These are phyloP conservation scores for Pomacea canaliculata DNA, from an alignment of 2,888 invertebrate genomes.

Conservation along the genomic window DNA sequence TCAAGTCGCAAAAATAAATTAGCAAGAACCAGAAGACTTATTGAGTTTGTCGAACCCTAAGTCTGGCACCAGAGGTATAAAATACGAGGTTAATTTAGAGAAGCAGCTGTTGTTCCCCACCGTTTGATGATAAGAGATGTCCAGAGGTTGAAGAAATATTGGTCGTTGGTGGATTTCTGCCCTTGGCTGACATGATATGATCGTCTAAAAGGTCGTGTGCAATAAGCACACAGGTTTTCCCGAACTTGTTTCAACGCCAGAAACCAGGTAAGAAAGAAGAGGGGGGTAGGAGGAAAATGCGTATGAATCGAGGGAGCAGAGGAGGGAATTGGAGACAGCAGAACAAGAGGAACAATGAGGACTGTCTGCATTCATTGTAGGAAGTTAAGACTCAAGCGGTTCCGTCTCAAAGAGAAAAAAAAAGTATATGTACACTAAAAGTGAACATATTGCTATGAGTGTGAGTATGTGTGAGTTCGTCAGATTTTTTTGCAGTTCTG, in stretches of 20 bases:
- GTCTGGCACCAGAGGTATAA: not conserved
- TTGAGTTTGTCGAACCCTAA: not conserved
- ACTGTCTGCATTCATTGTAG: no score
- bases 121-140: not conserved
- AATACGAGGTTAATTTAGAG: not conserved
- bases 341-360: no score
- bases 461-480: no score
- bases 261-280: not conserved
- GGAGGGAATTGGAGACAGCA: no score
- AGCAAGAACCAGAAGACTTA: not conserved
- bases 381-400: no score
- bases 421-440: no score
- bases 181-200: not conserved
- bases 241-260: no score
- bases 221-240: not conserved
- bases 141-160: slow-evolving; percentile 5
- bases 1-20: not conserved
- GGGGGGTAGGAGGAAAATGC: not conserved
- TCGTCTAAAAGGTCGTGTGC: not conserved
- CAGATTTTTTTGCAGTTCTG: no score
- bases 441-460: no score
- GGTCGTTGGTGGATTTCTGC: not conserved
- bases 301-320: slow-evolving; percentile 1
- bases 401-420: no score
- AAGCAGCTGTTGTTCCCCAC: not conserved